These are phyloP conservation scores for Brachyptera risi DNA, from an alignment of 2,888 invertebrate genomes.

Conservation along the genomic window DNA sequence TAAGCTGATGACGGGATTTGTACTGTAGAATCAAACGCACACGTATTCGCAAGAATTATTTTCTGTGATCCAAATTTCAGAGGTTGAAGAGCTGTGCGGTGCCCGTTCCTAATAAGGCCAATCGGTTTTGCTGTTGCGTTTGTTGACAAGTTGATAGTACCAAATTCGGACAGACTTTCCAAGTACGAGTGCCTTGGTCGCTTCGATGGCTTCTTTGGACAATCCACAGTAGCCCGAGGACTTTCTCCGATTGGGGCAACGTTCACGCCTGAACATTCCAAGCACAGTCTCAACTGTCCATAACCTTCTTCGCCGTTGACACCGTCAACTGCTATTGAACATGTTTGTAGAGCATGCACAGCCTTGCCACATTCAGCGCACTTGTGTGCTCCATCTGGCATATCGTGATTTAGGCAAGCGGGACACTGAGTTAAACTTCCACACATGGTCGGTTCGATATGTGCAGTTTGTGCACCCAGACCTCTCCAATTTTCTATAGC, in stretches of 20 bases:
- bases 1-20: constrained; percentile 23
- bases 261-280: too few relatives aligned
- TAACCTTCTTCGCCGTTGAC: not conserved
- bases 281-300: constrained; percentile 2
- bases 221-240: too few relatives aligned
- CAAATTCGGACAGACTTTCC: too few relatives aligned
- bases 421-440: not conserved
- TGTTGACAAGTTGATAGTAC: too few relatives aligned
- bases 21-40: constrained; percentile 23
- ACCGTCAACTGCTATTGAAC: not conserved
- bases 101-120: constrained; percentile 26
- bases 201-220: too few relatives aligned
- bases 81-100: constrained; percentile 21
- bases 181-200: too few relatives aligned
- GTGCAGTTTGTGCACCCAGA: too few relatives aligned
- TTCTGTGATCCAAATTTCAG: constrained; percentile 17
- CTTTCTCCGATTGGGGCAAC: too few relatives aligned
- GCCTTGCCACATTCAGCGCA: not conserved
- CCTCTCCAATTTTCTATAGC: too few relatives aligned
- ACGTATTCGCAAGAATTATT: constrained; percentile 21
- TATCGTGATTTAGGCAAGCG: not conserved
- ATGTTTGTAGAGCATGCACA: not conserved
- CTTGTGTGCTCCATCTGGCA: not conserved
- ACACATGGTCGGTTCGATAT: too few relatives aligned
- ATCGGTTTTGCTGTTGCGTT: constrained; percentile 16